Evolutionary conservation across 1,140 invertebrate genomes (phyloP), one percentile per base, ranked within the genome.

Genomic region (Holcopasites calliopsidis): DNA sequence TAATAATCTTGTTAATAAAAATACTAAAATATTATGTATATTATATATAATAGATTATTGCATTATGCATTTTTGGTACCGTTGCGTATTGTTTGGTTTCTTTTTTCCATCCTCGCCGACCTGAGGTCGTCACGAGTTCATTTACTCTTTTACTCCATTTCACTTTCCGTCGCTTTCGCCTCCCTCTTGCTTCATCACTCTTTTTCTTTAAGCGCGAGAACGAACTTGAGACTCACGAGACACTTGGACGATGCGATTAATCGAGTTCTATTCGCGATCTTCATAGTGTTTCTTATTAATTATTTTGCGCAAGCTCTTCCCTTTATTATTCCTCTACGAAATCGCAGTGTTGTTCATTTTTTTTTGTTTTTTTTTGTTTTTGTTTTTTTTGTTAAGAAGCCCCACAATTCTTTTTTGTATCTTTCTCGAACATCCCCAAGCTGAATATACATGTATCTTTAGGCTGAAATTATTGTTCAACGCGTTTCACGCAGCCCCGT

Each of bases 31-130:
- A 91, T 90, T 89, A 90, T 91, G 86, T 90, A 89, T 90, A 89
- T 91, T 87, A 90, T 91, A 90, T 90, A 83, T 90, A 88, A 88
- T 91, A 91, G 88, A 91, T 92, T 92, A 91, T 92, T 92, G 91
- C 90, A 92, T 92, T 91, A 92, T 91, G 90, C 89, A 86, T 92
- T 91, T 92, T 92, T 92, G 91, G 91, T 92, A 92, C 90, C 88
- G 91, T 92, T 91, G 83, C 87, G 80, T 86, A 79, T 85, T 84
- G 77, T 85, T 88, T 90, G 85, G 86, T 86, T 86, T 87, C 61
- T 66, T 69, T 77, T 58, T 68, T 71, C 76, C 40, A 82, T 83
- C 28, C 49, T 82, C 83, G 82, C 76, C 65, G 50, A 84, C 75
- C 26, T 33, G 52, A 52, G 18, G 54, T 80, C 62, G 38, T n/a